phyloP scores from a whole-genome alignment of 2,113 vertebrate species.

The Fulica atra region DNA sequence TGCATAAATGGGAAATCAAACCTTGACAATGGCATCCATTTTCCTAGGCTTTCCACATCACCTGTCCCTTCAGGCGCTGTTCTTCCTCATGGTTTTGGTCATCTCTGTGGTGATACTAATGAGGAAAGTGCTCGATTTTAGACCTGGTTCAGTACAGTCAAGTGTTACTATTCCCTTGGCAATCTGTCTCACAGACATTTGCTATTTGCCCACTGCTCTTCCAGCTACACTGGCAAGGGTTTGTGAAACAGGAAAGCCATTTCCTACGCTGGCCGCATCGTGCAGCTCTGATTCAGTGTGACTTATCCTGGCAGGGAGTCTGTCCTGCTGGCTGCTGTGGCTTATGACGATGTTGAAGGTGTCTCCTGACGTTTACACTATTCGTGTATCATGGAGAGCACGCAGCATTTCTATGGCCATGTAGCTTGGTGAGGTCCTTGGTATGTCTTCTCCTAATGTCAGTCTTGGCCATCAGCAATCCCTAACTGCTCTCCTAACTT shows the following conservation, averaged over 20 bases:
- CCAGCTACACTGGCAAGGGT: constrained; percentile 26
- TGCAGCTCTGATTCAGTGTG: constrained; percentile 58
- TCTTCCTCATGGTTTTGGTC: constrained; percentile 34
- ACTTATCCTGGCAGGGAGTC: background rate
- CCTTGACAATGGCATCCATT: constrained; percentile 15
- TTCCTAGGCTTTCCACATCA: constrained; percentile 53
- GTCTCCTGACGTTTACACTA: constrained; percentile 26
- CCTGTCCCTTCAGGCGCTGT: background rate
- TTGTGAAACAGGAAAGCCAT: background rate
- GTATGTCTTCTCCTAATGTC: background rate
- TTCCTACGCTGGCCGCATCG: constrained; percentile 7
- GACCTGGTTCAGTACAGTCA: constrained; percentile 12
- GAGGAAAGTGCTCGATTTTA: constrained; percentile 29
- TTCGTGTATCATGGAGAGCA: background rate
- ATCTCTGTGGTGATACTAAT: constrained; percentile 29
- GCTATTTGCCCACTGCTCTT: constrained; percentile 48
- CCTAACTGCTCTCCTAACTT: background rate
- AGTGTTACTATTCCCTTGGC: constrained; percentile 32
- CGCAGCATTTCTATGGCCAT: background rate
- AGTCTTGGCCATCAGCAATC: constrained; percentile 17
- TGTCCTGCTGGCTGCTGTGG: constrained; percentile 40
- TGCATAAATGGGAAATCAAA: constrained; percentile 27
- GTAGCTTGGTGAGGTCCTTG: constrained; percentile 30
- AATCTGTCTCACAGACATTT: constrained; percentile 53
- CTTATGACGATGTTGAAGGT: background rate